These are phyloP conservation scores for Hirtodrosophila trivittata DNA, from an alignment of 2,888 invertebrate genomes.

Conservation along the genomic window DNA sequence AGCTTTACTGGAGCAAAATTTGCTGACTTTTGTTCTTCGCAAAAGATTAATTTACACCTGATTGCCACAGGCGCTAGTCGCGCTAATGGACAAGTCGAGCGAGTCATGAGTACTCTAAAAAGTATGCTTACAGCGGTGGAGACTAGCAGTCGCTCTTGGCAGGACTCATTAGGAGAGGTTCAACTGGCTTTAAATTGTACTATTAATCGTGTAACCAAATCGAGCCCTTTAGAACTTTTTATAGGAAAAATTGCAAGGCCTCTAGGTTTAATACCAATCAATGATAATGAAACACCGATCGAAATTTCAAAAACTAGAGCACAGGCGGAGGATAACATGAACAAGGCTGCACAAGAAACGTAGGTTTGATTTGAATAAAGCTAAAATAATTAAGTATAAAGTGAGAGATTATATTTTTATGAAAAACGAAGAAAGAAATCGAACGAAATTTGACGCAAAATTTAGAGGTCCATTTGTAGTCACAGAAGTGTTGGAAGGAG, in stretches of 20 bases:
- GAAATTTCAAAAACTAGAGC: too few relatives aligned
- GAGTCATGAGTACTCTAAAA: background rate
- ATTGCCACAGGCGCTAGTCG: background rate
- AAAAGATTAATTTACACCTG: background rate
- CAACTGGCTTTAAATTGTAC: background rate
- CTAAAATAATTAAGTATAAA: too few relatives aligned
- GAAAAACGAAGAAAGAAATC: too few relatives aligned
- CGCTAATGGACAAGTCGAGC: slow-evolving; percentile 1
- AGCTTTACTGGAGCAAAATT: background rate
- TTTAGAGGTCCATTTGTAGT: too few relatives aligned
- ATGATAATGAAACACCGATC: too few relatives aligned
- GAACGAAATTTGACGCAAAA: too few relatives aligned
- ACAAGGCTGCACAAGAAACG: too few relatives aligned
- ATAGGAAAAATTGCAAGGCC: background rate
- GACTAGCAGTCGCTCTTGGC: background rate
- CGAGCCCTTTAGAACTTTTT: slow-evolving; percentile 1
- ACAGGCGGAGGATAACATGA: too few relatives aligned
- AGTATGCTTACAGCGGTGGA: background rate
- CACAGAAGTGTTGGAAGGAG: too few relatives aligned
- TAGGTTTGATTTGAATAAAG: too few relatives aligned
- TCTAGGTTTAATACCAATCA: background rate
- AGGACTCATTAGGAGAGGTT: background rate
- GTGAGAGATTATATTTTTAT: too few relatives aligned
- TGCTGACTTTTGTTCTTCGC: background rate
- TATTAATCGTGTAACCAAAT: background rate